Evolutionary conservation across 2,888 invertebrate genomes (phyloP).

Genomic region (Aphodius granarius): DNA sequence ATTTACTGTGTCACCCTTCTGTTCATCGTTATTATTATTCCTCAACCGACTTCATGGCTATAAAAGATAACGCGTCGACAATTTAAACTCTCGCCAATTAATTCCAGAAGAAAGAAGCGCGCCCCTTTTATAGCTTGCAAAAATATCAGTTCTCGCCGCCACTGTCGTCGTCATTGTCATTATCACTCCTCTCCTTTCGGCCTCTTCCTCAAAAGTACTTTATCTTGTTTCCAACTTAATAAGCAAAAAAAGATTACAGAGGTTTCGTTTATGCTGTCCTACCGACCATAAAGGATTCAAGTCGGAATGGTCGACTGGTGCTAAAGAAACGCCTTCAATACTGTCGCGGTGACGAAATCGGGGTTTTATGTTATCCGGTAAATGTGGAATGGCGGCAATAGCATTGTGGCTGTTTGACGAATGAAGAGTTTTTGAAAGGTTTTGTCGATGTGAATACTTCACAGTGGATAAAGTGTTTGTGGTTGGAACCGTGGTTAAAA

Average conservation of each 20-base stretch:
- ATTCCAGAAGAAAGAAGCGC: background rate
- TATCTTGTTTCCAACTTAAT: background rate
- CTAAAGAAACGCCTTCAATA: background rate
- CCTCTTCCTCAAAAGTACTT: background rate
- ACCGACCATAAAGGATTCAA: background rate
- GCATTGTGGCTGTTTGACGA: background rate
- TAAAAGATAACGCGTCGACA: background rate
- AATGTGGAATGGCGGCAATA: background rate
- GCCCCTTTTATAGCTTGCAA: background rate
- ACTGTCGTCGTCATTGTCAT: background rate
- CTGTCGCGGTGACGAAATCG: background rate
- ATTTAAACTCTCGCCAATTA: background rate
- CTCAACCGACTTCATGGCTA: background rate
- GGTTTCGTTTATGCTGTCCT: background rate
- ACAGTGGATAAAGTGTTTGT: background rate
- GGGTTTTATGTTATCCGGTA: background rate
- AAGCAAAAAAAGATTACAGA: background rate
- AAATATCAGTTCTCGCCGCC: background rate
- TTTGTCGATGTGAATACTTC: background rate
- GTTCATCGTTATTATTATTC: background rate
- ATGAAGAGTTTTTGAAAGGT: background rate
- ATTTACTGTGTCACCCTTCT: background rate
- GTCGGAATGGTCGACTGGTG: background rate
- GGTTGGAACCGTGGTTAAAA: too few species aligned
- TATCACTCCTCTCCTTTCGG: background rate